Base-by-base conservation (phyloP, 1,140 invertebrate species). In the Drosophila azteca region DNA sequence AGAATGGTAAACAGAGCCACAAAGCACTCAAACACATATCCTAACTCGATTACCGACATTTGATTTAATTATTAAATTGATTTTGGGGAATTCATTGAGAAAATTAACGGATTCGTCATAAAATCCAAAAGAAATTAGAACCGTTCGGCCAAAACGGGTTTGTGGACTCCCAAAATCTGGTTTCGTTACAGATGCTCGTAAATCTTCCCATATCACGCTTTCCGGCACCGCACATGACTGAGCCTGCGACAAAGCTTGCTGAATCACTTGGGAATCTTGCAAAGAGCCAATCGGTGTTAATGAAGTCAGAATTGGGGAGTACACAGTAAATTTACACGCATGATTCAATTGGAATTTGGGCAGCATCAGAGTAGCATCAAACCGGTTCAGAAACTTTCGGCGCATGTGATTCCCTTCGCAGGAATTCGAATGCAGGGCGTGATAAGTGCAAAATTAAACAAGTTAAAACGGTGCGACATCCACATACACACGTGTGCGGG, bases 31-130 rank as follows among this genome's bases (percentile, higher is more conserved):
- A 43, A 31, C 53, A 35, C 9, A 35, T 9, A 35, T 54, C 43
- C 45, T 54, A 68, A 65, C 44, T 68, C 44, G 60, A 62, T 44
- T 49, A 61, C 51, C 51, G 54, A 45, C 70, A 76, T 75, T 69
- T 62, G 52, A 29, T 46, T 68, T 52, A 66, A 68, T 77, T 68
- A 46, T 67, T 29, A 49, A 69, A 64, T 81, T 75, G 54, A 60
- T 70, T 64, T 82, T 49, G 41, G 26, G 29, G 64, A 63, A 50
- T 75, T 81, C 74, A 78, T 85, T 75, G 62, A 64, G 55, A 55
- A 82, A 85, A 82, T 88, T 82, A 85, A 71, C 82, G 75, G 35
- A 58, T 58, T 64, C 31, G 35, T 69, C 66, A 69, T 69, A 69
- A 69, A 69, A 69, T 69, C 44, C 64, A 35, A 58, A 50, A n/a